phyloP scores from a whole-genome alignment of 2,797 vertebrate species.

The Picus viridis region DNA sequence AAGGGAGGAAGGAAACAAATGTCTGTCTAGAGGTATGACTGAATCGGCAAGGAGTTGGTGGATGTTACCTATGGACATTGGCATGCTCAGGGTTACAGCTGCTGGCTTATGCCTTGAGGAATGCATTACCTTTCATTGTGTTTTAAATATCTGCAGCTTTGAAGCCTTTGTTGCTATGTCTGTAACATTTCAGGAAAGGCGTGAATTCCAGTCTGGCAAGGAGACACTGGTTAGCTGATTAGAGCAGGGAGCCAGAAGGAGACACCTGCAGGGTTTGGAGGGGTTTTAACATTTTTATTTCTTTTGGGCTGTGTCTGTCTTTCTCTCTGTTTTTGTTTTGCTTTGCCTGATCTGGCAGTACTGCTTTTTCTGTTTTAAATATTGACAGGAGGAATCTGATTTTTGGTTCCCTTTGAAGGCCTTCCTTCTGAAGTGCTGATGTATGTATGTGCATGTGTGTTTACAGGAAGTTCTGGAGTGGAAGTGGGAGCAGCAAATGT shows the following conservation, averaged over 20 bases:
- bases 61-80: background rate
- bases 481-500: background rate
- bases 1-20: background rate
- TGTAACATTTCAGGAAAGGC: background rate
- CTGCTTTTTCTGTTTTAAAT: background rate
- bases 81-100: background rate
- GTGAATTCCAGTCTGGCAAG: background rate
- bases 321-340: background rate
- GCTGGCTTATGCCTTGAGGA: background rate
- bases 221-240: background rate
- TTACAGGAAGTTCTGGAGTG: background rate
- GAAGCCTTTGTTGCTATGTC: slow-evolving; percentile 10
- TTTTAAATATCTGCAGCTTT: background rate
- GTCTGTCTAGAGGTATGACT: background rate
- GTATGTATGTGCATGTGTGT: background rate
- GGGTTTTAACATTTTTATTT: background rate
- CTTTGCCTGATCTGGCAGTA: background rate
- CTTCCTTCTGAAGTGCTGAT: background rate
- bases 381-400: background rate
- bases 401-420: background rate
- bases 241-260: background rate
- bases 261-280: accelerated
- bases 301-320: background rate
- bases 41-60: background rate
- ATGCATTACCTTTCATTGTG: slow-evolving; percentile 2